phyloP scores from a whole-genome alignment of 2,888 invertebrate genomes.

The Drosophila cracens region DNA sequence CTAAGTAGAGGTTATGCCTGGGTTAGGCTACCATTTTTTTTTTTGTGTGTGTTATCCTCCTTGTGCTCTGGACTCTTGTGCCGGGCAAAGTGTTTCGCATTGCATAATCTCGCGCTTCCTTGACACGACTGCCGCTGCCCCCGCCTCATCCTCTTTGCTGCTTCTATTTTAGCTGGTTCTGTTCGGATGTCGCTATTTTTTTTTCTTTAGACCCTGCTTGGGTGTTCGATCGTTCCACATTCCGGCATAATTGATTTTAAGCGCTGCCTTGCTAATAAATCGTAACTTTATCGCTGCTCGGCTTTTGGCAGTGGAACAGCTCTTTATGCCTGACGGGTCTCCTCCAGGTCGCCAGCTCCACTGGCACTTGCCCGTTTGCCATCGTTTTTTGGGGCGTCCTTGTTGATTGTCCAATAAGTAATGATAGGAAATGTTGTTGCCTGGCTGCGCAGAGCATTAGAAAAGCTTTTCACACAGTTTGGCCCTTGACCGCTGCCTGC shows the following conservation, averaged over 20 bases:
- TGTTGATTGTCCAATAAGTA: conserved; percentile 68
- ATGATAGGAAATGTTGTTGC: conserved; percentile 64
- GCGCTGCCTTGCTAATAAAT: conserved; percentile 83
- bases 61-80: conserved; percentile 37
- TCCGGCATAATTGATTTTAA: conserved; percentile 84
- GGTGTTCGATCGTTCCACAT: conserved; percentile 82
- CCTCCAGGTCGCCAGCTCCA: conserved; percentile 13
- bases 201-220: conserved; percentile 55
- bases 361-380: conserved; percentile 35
- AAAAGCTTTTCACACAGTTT: conserved; percentile 53
- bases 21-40: conserved; percentile 72
- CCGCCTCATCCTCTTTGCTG: neutral
- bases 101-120: conserved; percentile 74
- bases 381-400: conserved; percentile 46
- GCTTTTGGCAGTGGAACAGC: conserved; percentile 25
- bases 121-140: conserved; percentile 42
- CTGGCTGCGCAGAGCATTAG: conserved; percentile 22
- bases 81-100: conserved; percentile 73
- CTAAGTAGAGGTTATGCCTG: conserved; percentile 77
- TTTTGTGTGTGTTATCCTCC: conserved; percentile 11
- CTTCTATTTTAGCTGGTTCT: conserved; percentile 18
- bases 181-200: conserved; percentile 23
- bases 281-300: conserved; percentile 81
- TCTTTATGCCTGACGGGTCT: conserved; percentile 22
- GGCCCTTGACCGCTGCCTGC: conserved; percentile 59